These are phyloP conservation scores for Charanyca ferruginea DNA, from an alignment of 2,888 invertebrate genomes.

Conservation along the genomic window DNA sequence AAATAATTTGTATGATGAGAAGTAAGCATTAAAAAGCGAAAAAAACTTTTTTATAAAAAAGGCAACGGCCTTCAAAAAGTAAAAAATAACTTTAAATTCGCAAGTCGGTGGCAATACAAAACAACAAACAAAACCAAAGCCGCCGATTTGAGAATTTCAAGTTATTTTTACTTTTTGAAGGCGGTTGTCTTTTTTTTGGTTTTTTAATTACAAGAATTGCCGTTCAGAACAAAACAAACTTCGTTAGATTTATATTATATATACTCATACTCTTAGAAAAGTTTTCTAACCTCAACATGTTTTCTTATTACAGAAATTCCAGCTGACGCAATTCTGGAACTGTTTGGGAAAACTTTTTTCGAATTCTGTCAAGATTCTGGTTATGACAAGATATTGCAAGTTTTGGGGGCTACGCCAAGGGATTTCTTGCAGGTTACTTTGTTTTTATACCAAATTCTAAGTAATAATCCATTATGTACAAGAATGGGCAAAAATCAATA, in stretches of 20 bases:
- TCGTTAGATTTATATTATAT: too few relatives aligned
- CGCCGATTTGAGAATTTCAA: too few relatives aligned
- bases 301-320: constrained; percentile 93
- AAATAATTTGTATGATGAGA: too few relatives aligned
- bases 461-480: neutral
- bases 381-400: constrained; percentile 98
- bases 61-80: too few relatives aligned
- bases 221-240: neutral
- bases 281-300: neutral
- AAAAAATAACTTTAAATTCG: too few relatives aligned
- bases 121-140: too few relatives aligned
- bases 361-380: constrained; percentile 99
- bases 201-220: too few relatives aligned
- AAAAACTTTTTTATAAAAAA: too few relatives aligned
- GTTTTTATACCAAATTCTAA: neutral
- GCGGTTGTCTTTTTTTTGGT: too few relatives aligned
- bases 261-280: neutral
- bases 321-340: constrained; percentile 96
- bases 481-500: constrained; percentile 33
- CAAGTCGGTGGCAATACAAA: too few relatives aligned
- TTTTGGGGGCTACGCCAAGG: constrained; percentile 97
- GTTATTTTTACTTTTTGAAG: too few relatives aligned
- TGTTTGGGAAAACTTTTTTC: constrained; percentile 98
- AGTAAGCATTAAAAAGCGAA: too few relatives aligned
- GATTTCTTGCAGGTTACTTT: constrained; percentile 96